Percentiles rank a stretch among this genome's conserved stretches.
phyloP scores from a whole-genome alignment of 1,140 invertebrate species.

The Calephelis virginiensis region DNA sequence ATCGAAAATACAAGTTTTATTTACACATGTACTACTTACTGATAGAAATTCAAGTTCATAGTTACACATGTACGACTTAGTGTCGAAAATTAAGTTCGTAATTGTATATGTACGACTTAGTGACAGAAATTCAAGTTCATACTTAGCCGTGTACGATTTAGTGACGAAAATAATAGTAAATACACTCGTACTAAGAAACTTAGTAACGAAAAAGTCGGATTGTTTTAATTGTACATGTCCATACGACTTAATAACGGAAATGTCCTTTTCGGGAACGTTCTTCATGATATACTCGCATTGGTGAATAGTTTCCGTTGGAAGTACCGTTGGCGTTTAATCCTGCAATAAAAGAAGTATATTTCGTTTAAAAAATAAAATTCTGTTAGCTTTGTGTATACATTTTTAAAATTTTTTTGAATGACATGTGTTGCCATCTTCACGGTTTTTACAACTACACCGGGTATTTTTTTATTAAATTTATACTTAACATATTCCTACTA shows the following conservation, averaged over 20 bases:
- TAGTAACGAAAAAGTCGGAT: too few relatives aligned
- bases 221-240: too few relatives aligned
- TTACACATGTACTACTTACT: constrained; percentile 71
- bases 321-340: constrained; percentile 82
- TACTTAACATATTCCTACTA: too few relatives aligned
- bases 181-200: constrained; percentile 23
- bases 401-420: too few relatives aligned
- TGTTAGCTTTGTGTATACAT: too few relatives aligned
- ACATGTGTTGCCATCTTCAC: too few relatives aligned
- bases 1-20: constrained; percentile 27
- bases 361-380: too few relatives aligned
- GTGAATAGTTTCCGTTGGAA: constrained; percentile 84
- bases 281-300: constrained; percentile 87
- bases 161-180: constrained; percentile 82
- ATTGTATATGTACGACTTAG: constrained; percentile 61
- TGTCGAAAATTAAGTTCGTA: constrained; percentile 83
- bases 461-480: too few relatives aligned
- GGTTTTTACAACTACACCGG: too few relatives aligned
- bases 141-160: constrained; percentile 57
- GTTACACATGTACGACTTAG: constrained; percentile 61
- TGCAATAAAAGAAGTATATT: constrained; percentile 49
- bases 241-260: constrained; percentile 83
- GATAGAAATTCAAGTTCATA: constrained; percentile 74
- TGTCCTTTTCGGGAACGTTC: constrained; percentile 87
- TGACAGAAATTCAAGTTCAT: constrained; percentile 78